These are phyloP conservation scores for Oceanites oceanicus DNA, from an alignment of 2,113 vertebrate species.

Conservation along the genomic window DNA sequence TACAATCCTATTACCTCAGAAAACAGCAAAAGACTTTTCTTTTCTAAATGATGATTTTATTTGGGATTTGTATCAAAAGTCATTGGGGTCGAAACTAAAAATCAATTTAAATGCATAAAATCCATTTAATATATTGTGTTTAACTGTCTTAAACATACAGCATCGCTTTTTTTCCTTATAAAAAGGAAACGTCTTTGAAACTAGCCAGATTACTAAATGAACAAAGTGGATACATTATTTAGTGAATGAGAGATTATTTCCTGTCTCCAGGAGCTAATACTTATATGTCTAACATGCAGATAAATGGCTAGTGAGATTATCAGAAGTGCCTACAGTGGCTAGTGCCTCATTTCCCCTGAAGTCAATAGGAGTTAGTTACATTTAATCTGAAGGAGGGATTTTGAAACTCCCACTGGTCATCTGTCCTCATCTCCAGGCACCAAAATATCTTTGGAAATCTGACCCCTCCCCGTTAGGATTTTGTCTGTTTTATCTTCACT, in stretches of 20 bases:
- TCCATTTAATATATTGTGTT: neutral
- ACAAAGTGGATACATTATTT: neutral
- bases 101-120: neutral
- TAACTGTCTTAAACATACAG: neutral
- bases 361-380: neutral
- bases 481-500: neutral
- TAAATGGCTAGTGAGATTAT: slow-evolving; percentile 19
- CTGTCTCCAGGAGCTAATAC: neutral
- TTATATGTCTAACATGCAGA: neutral
- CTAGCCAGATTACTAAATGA: neutral
- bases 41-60: neutral
- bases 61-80: neutral
- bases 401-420: slow-evolving; percentile 17
- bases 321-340: neutral
- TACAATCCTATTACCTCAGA: neutral
- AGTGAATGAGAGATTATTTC: neutral
- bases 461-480: neutral
- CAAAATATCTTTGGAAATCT: neutral
- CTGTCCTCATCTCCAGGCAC: neutral
- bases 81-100: neutral
- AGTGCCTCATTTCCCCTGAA: slow-evolving; percentile 14
- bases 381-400: slow-evolving; percentile 9
- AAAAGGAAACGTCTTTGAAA: neutral
- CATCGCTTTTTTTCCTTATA: neutral
- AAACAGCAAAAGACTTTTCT: neutral